These are phyloP conservation scores for Pogonomyrmex barbatus DNA, from an alignment of 1,140 invertebrate species.

Conservation along the genomic window DNA sequence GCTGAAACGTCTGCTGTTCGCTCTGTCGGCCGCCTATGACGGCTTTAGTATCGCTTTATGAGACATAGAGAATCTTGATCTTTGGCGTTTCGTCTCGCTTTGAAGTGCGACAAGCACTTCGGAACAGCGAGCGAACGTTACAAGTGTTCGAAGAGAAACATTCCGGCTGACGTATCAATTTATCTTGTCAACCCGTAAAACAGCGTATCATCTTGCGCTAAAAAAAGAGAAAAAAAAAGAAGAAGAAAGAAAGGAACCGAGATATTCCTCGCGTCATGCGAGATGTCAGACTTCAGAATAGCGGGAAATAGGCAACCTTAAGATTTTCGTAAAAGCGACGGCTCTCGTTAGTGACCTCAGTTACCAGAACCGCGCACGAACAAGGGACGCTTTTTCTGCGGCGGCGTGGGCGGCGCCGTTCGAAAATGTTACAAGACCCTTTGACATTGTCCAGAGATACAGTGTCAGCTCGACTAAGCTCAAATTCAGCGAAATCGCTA, in stretches of 20 bases:
- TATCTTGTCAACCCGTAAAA: constrained; percentile 42
- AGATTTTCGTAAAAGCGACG: constrained; percentile 63
- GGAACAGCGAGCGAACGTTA: background rate
- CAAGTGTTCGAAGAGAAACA: constrained; percentile 14
- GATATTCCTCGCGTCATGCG: constrained; percentile 16
- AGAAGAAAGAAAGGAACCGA: background rate
- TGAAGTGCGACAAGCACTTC: constrained; percentile 34
- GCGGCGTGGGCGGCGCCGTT: constrained; percentile 10
- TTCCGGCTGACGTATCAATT: constrained; percentile 47
- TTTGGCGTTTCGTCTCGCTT: constrained; percentile 25
- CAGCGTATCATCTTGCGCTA: constrained; percentile 21
- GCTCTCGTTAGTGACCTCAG: constrained; percentile 51
- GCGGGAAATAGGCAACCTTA: constrained; percentile 47
- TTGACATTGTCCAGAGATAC: constrained; percentile 69
- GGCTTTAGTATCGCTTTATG: constrained; percentile 20
- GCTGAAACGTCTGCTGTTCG: constrained; percentile 4
- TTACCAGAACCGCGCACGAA: constrained; percentile 61
- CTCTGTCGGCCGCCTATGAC: background rate
- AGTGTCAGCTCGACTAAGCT: constrained; percentile 34
- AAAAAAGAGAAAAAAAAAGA: background rate
- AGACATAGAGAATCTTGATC: constrained; percentile 41
- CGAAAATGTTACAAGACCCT: constrained; percentile 40
- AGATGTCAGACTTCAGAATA: constrained; percentile 41
- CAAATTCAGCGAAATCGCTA: constrained; percentile 35
- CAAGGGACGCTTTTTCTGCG: constrained; percentile 67